Conservation (phyloP, 2,888 invertebrate species). For the Dusona sp. region DNA sequence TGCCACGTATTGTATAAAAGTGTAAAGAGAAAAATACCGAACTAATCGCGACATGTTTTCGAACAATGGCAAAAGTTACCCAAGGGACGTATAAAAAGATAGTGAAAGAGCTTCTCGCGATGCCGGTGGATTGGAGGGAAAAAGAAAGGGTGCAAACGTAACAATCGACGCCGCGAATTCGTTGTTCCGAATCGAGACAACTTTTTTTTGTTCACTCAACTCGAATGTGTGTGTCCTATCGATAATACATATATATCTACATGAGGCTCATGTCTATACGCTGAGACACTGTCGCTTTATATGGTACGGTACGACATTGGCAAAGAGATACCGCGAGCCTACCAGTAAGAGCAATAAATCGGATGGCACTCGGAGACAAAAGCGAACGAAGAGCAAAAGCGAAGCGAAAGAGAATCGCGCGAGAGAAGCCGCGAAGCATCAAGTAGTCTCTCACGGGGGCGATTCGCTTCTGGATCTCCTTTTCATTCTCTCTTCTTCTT, state of each 20-base stretch:
- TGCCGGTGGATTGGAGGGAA: not conserved
- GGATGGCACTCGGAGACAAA: conserved; percentile 72
- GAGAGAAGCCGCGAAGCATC: conserved; percentile 57
- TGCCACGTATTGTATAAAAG: conserved; percentile 30
- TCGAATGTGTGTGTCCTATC: conserved; percentile 6
- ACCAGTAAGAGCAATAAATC: conserved; percentile 71
- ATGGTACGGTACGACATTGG: conserved; percentile 68
- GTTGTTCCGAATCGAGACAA: conserved; percentile 59
- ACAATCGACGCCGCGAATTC: conserved; percentile 69
- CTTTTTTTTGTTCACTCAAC: conserved; percentile 33
- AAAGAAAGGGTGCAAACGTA: conserved; percentile 64
- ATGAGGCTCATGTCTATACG: conserved; percentile 17
- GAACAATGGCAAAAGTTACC: conserved; percentile 57
- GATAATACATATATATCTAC: not conserved
- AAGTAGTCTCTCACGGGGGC: conserved; percentile 59
- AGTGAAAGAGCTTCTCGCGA: conserved; percentile 13
- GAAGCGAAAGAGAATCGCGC: conserved; percentile 43
- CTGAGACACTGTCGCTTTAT: conserved; percentile 62
- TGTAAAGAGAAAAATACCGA: conserved; percentile 59
- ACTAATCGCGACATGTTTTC: conserved; percentile 67
- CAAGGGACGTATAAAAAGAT: conserved; percentile 41
- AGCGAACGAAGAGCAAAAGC: conserved; percentile 57
- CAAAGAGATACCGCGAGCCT: conserved; percentile 71
- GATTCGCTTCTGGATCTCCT: conserved; percentile 57
- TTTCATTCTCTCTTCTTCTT: conserved; percentile 48